A percentile compares a stretch with the other conserved stretches of the same genome.
phyloP scores from a whole-genome alignment of 2,113 vertebrate genomes.

The Marmota monax region DNA sequence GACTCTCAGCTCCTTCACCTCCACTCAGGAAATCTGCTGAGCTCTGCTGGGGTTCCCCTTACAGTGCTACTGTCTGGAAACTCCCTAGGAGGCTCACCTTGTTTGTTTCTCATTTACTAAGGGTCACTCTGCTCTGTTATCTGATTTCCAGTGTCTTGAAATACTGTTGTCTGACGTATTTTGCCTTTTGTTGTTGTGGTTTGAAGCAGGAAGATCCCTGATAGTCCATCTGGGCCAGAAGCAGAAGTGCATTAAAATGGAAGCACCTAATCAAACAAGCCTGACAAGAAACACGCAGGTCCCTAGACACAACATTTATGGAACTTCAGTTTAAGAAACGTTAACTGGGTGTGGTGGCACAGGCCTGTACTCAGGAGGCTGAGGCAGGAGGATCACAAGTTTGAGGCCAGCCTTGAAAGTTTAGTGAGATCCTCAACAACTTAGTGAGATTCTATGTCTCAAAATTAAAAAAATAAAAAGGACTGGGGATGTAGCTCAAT shows the following conservation, averaged over 20 bases:
- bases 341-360: neutral
- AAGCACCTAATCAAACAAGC: neutral
- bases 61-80: neutral
- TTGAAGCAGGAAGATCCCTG: neutral
- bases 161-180: neutral
- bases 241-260: neutral
- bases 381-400: neutral
- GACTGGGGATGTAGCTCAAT: no score
- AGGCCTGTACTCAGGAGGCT: neutral
- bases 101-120: neutral
- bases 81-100: neutral
- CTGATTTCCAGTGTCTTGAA: neutral
- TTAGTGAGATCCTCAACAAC: no score
- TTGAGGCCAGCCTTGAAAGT: neutral
- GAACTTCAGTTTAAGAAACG: neutral
- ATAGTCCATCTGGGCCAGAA: neutral
- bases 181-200: neutral
- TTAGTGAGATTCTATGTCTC: no score
- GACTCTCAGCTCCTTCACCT: neutral
- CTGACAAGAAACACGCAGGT: neutral
- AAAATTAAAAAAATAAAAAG: no score
- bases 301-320: neutral
- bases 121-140: neutral
- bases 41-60: neutral
- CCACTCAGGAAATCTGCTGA: neutral